A percentile compares a stretch with the other conserved stretches of the same genome.
phyloP scores from a whole-genome alignment of 2,113 vertebrate species.

The Nannospalax galili region DNA sequence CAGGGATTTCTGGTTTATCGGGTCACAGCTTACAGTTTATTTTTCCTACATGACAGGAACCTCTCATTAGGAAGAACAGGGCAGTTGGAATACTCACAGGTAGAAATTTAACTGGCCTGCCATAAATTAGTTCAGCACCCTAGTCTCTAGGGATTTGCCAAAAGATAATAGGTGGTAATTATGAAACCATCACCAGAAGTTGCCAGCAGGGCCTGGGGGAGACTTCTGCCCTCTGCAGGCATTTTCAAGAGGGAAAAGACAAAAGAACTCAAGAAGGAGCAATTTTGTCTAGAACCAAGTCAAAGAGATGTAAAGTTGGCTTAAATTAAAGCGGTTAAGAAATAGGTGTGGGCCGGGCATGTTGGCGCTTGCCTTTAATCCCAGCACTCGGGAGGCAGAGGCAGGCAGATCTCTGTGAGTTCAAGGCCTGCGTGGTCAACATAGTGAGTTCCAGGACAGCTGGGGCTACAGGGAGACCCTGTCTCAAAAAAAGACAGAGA shows the following conservation, averaged over 20 bases:
- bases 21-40: neutral
- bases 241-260: neutral
- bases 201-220: neutral
- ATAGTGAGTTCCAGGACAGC: no score
- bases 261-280: constrained; percentile 32
- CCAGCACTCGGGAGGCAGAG: no score
- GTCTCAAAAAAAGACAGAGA: no score
- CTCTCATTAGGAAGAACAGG: neutral
- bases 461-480: no score
- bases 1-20: neutral
- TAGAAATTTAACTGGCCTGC: neutral
- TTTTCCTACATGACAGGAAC: neutral
- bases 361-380: no score
- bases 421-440: no score
- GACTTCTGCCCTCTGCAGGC: neutral
- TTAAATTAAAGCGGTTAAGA: neutral
- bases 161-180: neutral
- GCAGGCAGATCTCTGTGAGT: no score
- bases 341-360: neutral
- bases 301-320: neutral
- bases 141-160: neutral
- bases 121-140: constrained; percentile 34
- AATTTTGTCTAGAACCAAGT: constrained; percentile 25
- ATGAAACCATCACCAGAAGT: neutral
- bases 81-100: neutral